These are phyloP conservation scores for Eurytoma californica DNA, from an alignment of 2,888 invertebrate genomes.

Conservation along the genomic window DNA sequence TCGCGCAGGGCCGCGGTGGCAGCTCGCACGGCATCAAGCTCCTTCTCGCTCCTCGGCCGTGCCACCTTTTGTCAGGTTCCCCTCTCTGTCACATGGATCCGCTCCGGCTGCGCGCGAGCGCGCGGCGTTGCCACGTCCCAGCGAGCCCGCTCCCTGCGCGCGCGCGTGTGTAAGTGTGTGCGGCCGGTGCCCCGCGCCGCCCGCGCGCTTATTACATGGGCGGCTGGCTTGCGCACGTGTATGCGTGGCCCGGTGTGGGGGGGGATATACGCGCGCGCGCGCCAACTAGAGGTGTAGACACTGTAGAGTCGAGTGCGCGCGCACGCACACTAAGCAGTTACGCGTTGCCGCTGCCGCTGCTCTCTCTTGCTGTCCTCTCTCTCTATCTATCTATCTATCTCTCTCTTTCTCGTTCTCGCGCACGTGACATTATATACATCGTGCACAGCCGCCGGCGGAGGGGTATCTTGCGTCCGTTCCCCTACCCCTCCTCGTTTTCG, in stretches of 20 bases:
- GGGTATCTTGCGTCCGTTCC: not conserved
- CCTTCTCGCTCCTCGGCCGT: slow-evolving; percentile 30
- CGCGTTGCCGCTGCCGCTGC: not conserved
- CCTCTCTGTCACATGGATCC: slow-evolving; percentile 74
- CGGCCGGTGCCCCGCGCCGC: slow-evolving; percentile 9
- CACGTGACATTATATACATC: not conserved
- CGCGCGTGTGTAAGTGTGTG: not conserved
- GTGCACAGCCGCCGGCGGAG: not conserved
- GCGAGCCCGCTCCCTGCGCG: slow-evolving; percentile 22
- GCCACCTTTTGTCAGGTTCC: slow-evolving; percentile 64
- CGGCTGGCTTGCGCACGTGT: slow-evolving; percentile 9
- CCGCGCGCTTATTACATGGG: slow-evolving; percentile 18
- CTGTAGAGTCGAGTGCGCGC: slow-evolving; percentile 9
- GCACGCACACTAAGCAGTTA: not conserved
- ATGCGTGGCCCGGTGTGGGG: not conserved
- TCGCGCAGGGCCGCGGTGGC: slow-evolving; percentile 2
- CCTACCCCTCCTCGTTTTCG: not conserved
- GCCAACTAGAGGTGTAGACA: not conserved
- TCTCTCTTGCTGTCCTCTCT: not conserved
- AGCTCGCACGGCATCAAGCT: slow-evolving; percentile 22
- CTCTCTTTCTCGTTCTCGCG: not conserved
- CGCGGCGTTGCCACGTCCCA: slow-evolving; percentile 64
- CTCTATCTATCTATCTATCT: slow-evolving; percentile 20
- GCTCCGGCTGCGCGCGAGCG: slow-evolving; percentile 58
- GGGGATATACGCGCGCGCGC: slow-evolving; percentile 19